Base-by-base conservation (phyloP, 2,797 vertebrate genomes). In the Sibirionetta formosa region DNA sequence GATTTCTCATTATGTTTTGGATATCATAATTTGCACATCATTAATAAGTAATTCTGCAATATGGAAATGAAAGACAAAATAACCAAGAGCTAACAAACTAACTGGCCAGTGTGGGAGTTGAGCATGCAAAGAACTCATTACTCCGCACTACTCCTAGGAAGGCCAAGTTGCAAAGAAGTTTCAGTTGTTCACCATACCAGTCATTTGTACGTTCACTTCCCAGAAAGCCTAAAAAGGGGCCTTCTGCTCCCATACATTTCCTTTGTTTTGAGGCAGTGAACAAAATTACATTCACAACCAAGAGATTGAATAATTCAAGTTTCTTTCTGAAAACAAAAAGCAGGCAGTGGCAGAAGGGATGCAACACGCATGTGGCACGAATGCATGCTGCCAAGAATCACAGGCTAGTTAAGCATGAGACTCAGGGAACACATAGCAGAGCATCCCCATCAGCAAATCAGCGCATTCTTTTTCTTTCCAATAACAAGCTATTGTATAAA, bases 391-490 rank as follows among this genome's bases (percentile, higher is more conserved):
- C 40, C 75, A 42, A 75, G 86, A 96, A 53, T 36, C 86, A 24
- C 15, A 78, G 88, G 58, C 79, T 61, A 9, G 24, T 6, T 3
- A 5, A 27, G 2, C 13, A 15, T 27, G 48, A 51, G 60, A 71
- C 42, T 19, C 31, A 40, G 50, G 77, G 90, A 94, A 70, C 66
- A 56, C 65, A 61, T 0, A 88, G 93, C 73, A 95, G 69, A 75
- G 50, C 82, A 90, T 19, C 68, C 77, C 81, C 31, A 40, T 44
- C 64, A 42, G 91, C 66, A 96, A 92, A 90, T 9, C 26, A 65
- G 57, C n/a, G 8, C 78, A 77, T 56, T n/a, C 36, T 90, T 93
- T 88, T 54, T 50, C 89, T 73, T 70, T 79, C 81, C 27, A 71
- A 29, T 48, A 86, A 35, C 54, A 89, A 92, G 71, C 82, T 84